Evolutionary conservation across 2,888 invertebrate genomes (phyloP).

Genomic region (Dastarcus helophoroides): DNA sequence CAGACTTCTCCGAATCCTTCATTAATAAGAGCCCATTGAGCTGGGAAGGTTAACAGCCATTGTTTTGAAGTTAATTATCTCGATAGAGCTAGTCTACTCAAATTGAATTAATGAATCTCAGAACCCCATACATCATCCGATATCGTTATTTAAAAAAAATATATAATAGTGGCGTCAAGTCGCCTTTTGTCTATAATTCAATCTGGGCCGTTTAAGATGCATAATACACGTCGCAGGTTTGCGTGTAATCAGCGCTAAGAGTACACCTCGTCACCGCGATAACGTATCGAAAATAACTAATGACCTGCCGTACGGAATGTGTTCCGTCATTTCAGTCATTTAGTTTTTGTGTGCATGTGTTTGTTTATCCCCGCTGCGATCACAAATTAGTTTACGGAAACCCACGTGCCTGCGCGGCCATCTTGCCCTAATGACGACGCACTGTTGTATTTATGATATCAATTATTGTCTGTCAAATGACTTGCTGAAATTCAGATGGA

Average conservation of each 20-base stretch:
- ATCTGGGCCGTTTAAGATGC: not conserved
- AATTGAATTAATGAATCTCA: too few species aligned
- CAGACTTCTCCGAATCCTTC: too few species aligned
- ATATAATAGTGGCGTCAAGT: too few species aligned
- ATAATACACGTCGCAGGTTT: not conserved
- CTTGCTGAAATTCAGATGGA: conserved; percentile 20
- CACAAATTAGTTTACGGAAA: conserved; percentile 51
- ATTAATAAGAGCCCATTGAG: too few species aligned
- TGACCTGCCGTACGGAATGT: conserved; percentile 40
- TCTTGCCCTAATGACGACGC: conserved; percentile 18
- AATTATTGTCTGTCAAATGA: conserved; percentile 30
- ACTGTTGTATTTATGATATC: conserved; percentile 28
- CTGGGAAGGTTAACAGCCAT: too few species aligned
- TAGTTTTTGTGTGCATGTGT: conserved; percentile 43
- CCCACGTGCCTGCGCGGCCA: conserved; percentile 29
- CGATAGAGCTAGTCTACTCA: too few species aligned
- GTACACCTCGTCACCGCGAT: conserved; percentile 36
- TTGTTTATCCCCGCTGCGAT: conserved; percentile 50
- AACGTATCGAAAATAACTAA: conserved; percentile 38
- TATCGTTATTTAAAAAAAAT: too few species aligned
- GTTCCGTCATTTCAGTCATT: conserved; percentile 49
- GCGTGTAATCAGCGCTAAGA: conserved; percentile 34
- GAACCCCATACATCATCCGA: too few species aligned
- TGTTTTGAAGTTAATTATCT: too few species aligned
- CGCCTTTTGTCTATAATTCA: too few species aligned